Evolutionary conservation across 2,888 invertebrate genomes (phyloP), one percentile per base, ranked within the genome.

Genomic region (Heliconius charithonia): DNA sequence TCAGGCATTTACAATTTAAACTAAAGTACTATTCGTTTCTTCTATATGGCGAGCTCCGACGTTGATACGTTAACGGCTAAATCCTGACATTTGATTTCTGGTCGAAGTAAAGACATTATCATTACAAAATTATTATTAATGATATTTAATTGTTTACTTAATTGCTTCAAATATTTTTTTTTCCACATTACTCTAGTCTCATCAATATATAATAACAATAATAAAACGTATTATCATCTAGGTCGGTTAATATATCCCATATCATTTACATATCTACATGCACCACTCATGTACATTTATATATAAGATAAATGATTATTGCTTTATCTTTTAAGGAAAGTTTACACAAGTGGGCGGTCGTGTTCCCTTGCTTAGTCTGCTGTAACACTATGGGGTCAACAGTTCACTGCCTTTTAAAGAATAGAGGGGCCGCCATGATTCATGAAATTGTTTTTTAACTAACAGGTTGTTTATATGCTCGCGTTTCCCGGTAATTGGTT

Each of bases 341-440:
- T 82, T 81, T 87, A 87, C 84, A 84, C 82, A 85, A 86, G 93
- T 93, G 91, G 94, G 93, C 93, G 93, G 91, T 91, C 93, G 90
- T 90, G 94, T 92, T 92, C 88, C 88, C 89, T 87, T 85, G 85
- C 89, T 88, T 92, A 89, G 90, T 90, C 89, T 86, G 87, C 87
- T 88, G 89, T 90, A 87, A 88, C 86, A 82, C 84, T 85, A 84
- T 82, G 89, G 89, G 93, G 92, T 93, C 93, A 91, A 83, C 86
- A 87, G 92, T 90, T 84, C 80, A 83, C 80, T 83, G 82, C 84
- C 83, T 82, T 80, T 77, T 82, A 82, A 75, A 84, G 86, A 86
- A 89, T 87, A 90, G 87, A 90, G 84, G 85, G 87, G 85, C 86
- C 85, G 87, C 84, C 66, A 80, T 93, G 92, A 93, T 86, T 93